Evolutionary conservation across 2,113 vertebrate genomes (phyloP).

Genomic region (Poeciliopsis occidentalis): DNA sequence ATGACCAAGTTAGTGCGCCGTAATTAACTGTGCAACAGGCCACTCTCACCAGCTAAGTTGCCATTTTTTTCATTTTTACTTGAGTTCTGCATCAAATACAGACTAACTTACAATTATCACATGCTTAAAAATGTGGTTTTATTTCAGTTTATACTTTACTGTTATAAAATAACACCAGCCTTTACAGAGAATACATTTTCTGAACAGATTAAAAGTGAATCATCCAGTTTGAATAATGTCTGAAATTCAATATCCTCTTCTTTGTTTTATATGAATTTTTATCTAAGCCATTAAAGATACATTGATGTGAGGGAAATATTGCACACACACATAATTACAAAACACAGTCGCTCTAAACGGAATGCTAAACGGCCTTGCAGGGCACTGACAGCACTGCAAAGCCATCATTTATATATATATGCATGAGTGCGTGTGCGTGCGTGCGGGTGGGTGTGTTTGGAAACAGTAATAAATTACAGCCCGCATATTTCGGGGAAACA

Average conservation of each 20-base stretch:
- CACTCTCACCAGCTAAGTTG: neutral
- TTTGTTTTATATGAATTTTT: neutral
- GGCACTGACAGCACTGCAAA: conserved; percentile 60
- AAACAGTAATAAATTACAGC: conserved; percentile 47
- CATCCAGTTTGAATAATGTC: neutral
- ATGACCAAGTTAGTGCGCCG: neutral
- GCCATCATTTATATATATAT: conserved; percentile 42
- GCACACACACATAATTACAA: neutral
- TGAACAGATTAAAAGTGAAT: neutral
- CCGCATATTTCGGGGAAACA: conserved; percentile 47
- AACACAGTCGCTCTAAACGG: conserved; percentile 5
- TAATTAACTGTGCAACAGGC: neutral
- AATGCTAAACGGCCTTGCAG: conserved; percentile 56
- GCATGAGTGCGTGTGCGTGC: too few species aligned
- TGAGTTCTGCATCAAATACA: too few species aligned
- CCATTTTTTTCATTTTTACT: neutral
- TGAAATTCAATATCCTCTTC: neutral
- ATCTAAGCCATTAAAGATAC: conserved; percentile 3
- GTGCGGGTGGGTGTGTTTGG: conserved; percentile 7
- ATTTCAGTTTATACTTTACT: neutral
- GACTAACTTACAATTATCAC: neutral
- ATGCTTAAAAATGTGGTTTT: neutral
- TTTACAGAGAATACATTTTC: neutral
- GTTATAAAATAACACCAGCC: neutral
- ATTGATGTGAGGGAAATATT: conserved; percentile 9